Evolutionary conservation across 1,140 invertebrate genomes (phyloP).

Genomic region (Copidosoma floridanum): DNA sequence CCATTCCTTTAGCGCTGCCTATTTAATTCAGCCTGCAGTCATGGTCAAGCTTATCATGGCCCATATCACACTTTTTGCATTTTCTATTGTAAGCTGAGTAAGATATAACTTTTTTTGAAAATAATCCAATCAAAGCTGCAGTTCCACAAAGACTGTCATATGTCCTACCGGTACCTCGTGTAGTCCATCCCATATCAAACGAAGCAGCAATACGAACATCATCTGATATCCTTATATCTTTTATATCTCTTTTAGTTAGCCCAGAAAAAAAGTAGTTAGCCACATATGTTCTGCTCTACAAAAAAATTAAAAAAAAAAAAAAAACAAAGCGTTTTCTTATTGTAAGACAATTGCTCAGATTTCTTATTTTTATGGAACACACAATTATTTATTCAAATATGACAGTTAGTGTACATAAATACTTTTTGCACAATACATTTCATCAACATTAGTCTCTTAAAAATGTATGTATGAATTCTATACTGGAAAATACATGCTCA

Average conservation of each 20-base stretch:
- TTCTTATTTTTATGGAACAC: not conserved
- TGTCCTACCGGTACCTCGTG: not conserved
- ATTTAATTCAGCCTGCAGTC: too few species aligned
- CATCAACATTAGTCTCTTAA: not conserved
- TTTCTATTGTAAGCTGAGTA: not conserved
- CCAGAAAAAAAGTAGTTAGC: not conserved
- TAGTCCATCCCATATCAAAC: conserved; percentile 7
- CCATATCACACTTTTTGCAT: too few species aligned
- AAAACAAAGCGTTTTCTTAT: not conserved
- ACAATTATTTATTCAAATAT: not conserved
- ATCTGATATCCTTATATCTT: not conserved
- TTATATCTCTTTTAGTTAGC: not conserved
- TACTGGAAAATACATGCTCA: not conserved
- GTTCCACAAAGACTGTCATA: conserved; percentile 13
- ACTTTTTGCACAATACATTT: not conserved
- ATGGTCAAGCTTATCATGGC: not conserved
- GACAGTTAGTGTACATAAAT: not conserved
- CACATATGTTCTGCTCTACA: not conserved
- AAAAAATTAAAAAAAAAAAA: too few species aligned
- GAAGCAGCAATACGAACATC: not conserved
- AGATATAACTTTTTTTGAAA: conserved; percentile 1
- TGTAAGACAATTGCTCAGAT: not conserved
- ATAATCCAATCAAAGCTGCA: too few species aligned
- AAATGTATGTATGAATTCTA: not conserved
- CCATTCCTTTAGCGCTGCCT: conserved; percentile 7